Conservation (phyloP, 2,888 invertebrate genomes). For the Synergus gifuensis region DNA sequence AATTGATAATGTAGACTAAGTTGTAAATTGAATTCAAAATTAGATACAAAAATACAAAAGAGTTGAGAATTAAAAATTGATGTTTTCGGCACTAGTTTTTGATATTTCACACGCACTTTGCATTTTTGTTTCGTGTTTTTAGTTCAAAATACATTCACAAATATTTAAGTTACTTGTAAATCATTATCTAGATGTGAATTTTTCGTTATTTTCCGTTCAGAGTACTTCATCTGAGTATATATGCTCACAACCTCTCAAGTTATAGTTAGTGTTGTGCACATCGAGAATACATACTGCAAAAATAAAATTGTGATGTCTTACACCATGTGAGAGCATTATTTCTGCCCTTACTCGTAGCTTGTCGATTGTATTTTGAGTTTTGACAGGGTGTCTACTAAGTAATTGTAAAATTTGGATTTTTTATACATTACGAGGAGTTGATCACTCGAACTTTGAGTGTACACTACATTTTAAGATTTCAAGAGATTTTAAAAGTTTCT, state of each 20-base stretch:
- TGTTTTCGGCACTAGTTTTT: background rate
- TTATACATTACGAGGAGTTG: too few relatives aligned
- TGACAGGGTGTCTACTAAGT: too few relatives aligned
- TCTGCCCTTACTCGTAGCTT: conserved; percentile 12
- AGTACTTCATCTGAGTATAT: background rate
- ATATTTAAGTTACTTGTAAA: background rate
- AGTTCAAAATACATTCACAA: background rate
- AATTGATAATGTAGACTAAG: background rate
- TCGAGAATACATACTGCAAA: background rate
- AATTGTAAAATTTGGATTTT: too few relatives aligned
- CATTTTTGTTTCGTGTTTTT: background rate
- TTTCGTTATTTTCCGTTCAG: background rate
- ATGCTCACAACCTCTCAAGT: background rate
- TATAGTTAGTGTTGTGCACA: background rate
- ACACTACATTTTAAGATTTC: too few relatives aligned
- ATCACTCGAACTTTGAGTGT: background rate
- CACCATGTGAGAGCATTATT: conserved; percentile 34
- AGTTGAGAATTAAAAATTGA: background rate
- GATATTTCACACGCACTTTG: background rate
- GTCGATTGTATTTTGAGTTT: conserved; percentile 30
- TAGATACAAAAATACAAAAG: background rate
- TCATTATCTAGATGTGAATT: background rate
- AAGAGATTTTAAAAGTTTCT: too few relatives aligned
- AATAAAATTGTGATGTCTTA: conserved; percentile 28
- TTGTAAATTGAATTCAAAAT: background rate